Conservation (phyloP, 92 coral and sea anemone species). For the Hydrozoanthus gracilis region DNA sequence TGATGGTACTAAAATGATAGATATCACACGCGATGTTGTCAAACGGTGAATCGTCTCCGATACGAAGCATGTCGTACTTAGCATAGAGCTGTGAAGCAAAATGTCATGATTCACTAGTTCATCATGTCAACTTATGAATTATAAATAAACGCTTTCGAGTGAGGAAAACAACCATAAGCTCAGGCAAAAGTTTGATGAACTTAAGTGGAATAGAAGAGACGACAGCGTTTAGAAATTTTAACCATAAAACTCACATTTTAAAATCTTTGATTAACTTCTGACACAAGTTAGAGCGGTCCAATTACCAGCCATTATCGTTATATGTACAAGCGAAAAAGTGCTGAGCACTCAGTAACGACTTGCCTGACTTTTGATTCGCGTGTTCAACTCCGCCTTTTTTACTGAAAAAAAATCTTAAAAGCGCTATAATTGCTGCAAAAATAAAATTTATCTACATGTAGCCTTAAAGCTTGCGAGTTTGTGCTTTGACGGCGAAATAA, state of each 20-base stretch:
- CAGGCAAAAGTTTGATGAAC: no score
- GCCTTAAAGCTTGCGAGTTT: background rate
- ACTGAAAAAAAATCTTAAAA: background rate
- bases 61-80: background rate
- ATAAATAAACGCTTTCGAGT: constrained; percentile 8
- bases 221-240: background rate
- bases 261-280: background rate
- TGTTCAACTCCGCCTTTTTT: no score
- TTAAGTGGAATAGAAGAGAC: background rate
- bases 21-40: background rate
- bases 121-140: constrained; percentile 25
- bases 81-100: background rate
- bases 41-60: background rate
- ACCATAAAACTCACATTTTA: background rate
- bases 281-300: background rate
- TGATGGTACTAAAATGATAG: background rate
- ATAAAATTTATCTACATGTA: background rate
- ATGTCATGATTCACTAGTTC: constrained; percentile 39
- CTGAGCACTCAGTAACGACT: constrained; percentile 7
- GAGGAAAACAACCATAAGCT: background rate
- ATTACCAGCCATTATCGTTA: background rate
- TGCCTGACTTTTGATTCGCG: no score
- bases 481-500: background rate
- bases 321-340: constrained; percentile 61
- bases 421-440: background rate